These are phyloP conservation scores for Chydorus sphaericus DNA, from an alignment of 2,888 invertebrate genomes.

Conservation along the genomic window DNA sequence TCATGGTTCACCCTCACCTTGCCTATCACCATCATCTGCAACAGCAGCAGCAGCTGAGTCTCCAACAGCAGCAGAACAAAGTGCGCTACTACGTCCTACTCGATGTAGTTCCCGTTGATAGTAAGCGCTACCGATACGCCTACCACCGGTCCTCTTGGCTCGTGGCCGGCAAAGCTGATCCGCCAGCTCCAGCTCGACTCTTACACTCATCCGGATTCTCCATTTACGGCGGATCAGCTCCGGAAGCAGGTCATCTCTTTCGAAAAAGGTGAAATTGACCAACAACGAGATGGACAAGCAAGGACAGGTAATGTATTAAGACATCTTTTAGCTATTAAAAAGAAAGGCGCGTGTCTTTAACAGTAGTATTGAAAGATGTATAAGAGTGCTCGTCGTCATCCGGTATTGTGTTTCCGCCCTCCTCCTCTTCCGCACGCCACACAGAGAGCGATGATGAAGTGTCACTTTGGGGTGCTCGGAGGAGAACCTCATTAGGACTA, in stretches of 20 bases:
- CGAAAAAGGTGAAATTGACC: constrained; percentile 68
- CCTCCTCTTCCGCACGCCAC: background rate
- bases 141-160: constrained; percentile 71
- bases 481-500: background rate
- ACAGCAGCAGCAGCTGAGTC: background rate
- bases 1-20: background rate
- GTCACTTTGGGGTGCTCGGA: background rate
- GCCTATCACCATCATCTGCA: background rate
- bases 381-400: too few species aligned
- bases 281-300: constrained; percentile 69
- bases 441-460: background rate
- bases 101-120: constrained; percentile 67
- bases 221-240: constrained; percentile 63
- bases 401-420: constrained; percentile 1
- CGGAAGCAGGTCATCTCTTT: constrained; percentile 63
- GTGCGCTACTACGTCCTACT: constrained; percentile 55
- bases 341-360: background rate
- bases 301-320: constrained; percentile 41
- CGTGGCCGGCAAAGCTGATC: constrained; percentile 67
- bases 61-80: constrained; percentile 35
- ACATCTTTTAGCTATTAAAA: background rate
- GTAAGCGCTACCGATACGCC: constrained; percentile 62
- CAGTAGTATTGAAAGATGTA: background rate
- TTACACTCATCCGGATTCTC: constrained; percentile 66
- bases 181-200: constrained; percentile 51